Conservation (phyloP, 2,888 invertebrate species). For the Tinea semifulvella region DNA sequence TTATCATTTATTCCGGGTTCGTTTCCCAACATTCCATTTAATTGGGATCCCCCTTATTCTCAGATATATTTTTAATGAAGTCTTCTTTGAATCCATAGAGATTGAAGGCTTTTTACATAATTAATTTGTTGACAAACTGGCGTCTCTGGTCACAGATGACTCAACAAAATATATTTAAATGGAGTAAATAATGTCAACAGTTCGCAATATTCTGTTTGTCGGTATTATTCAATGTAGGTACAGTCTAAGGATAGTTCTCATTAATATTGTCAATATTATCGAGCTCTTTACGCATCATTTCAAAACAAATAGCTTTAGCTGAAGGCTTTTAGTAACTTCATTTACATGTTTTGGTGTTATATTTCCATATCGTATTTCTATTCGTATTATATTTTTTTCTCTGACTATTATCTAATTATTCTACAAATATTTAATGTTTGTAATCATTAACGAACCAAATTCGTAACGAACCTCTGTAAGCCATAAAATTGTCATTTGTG, state of each 20-base stretch:
- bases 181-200: slow-evolving; percentile 33
- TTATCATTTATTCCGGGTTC: neutral
- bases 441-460: slow-evolving; percentile 3
- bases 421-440: neutral
- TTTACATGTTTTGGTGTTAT: neutral
- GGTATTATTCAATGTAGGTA: slow-evolving; percentile 18
- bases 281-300: slow-evolving; percentile 3
- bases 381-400: neutral
- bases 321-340: neutral
- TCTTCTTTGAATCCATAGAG: neutral
- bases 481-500: slow-evolving; percentile 15
- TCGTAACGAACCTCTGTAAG: neutral
- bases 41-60: slow-evolving; percentile 2
- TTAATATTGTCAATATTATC: slow-evolving; percentile 8
- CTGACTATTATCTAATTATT: neutral
- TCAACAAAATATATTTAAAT: slow-evolving; percentile 45
- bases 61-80: neutral
- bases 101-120: slow-evolving; percentile 39
- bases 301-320: slow-evolving; percentile 3
- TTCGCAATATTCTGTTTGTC: slow-evolving; percentile 36
- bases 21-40: neutral
- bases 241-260: neutral
- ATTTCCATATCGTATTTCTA: neutral
- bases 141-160: slow-evolving; percentile 49
- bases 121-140: slow-evolving; percentile 51